Conservation (phyloP, 2,888 invertebrate genomes). For the Lasioglossum oenotherae region DNA sequence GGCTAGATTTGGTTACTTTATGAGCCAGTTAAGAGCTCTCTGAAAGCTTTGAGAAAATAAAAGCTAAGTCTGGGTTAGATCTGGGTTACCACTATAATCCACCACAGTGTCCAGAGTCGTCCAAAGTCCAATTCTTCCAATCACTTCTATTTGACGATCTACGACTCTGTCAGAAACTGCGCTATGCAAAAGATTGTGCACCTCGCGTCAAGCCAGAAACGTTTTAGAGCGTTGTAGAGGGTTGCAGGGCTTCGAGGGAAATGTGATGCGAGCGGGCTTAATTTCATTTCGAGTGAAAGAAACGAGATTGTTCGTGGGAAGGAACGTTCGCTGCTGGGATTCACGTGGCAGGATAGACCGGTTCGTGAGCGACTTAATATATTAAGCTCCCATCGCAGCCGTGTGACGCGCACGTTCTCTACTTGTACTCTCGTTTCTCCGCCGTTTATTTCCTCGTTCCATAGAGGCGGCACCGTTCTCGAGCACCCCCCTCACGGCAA, state of each 20-base stretch:
- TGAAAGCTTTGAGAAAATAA: too few species aligned
- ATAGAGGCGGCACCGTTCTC: constrained; percentile 30
- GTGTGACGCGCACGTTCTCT: constrained; percentile 5
- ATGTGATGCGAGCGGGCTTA: constrained; percentile 10
- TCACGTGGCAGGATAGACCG: background rate
- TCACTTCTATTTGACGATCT: background rate
- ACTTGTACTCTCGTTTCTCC: constrained; percentile 48
- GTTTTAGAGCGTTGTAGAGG: background rate
- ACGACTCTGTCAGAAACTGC: too few species aligned
- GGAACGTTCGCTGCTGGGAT: background rate
- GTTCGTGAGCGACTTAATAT: constrained; percentile 29
- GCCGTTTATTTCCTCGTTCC: constrained; percentile 45
- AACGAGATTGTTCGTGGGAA: background rate
- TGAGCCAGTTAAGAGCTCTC: too few species aligned
- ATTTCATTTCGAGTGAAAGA: constrained; percentile 34
- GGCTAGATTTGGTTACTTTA: too few species aligned
- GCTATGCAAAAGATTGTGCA: background rate
- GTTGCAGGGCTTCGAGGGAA: constrained; percentile 1
- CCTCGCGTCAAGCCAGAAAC: background rate
- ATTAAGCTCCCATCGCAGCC: constrained; percentile 27
- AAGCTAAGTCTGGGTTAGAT: too few species aligned
- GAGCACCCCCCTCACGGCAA: constrained; percentile 14
- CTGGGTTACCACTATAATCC: too few species aligned
- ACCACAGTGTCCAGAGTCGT: too few species aligned
- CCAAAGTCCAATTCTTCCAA: background rate